phyloP scores from a whole-genome alignment of 2,797 vertebrate species.

The Enteromius trimaculatus region DNA sequence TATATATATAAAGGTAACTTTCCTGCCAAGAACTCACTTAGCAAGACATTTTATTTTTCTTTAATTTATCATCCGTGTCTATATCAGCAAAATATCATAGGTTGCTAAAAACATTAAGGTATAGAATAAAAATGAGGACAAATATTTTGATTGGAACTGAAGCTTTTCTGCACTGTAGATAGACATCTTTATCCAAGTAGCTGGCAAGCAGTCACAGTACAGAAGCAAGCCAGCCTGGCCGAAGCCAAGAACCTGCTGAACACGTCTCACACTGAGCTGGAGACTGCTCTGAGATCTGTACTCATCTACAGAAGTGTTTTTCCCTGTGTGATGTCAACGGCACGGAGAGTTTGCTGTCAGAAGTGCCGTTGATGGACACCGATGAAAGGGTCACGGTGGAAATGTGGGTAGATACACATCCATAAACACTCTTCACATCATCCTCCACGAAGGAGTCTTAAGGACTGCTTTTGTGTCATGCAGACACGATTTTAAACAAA shows the following conservation, averaged over 20 bases:
- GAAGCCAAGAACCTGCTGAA: slow-evolving; percentile 6
- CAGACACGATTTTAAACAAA: not conserved
- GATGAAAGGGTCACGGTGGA: slow-evolving; percentile 31
- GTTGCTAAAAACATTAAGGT: not conserved
- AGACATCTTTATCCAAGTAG: not conserved
- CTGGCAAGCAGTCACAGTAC: slow-evolving; percentile 13
- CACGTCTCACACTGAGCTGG: not conserved
- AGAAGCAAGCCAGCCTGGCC: not conserved
- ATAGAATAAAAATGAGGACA: not conserved
- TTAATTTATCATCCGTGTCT: not conserved
- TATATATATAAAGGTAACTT: too few species aligned
- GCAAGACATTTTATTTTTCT: not conserved
- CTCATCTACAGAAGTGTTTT: slow-evolving; percentile 29
- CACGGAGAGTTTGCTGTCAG: not conserved
- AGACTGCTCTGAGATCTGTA: slow-evolving; percentile 16
- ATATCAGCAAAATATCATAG: not conserved
- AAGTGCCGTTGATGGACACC: slow-evolving; percentile 14
- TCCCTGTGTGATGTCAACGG: not conserved
- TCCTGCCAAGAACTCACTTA: not conserved
- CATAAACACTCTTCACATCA: slow-evolving; percentile 21
- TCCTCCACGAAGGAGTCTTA: not conserved
- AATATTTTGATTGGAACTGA: not conserved
- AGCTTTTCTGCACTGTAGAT: slow-evolving; percentile 1
- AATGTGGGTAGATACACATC: slow-evolving; percentile 8
- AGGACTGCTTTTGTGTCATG: not conserved